Evolutionary conservation across 2,113 vertebrate species (phyloP).

Genomic region (Ceyx cyanopectus): DNA sequence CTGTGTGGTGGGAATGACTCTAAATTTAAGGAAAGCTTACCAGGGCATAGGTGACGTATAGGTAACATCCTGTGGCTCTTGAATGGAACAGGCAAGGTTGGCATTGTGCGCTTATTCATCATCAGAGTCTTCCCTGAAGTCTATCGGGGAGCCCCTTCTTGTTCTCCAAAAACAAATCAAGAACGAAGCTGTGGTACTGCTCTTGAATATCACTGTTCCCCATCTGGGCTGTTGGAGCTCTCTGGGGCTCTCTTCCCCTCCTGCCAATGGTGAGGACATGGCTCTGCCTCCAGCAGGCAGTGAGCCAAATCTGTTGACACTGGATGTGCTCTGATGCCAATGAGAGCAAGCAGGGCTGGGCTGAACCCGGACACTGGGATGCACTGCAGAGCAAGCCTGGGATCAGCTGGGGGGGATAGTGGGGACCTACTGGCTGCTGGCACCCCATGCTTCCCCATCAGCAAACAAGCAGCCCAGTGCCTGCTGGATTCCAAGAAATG

Average conservation of each 20-base stretch:
- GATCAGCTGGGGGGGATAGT: accelerated
- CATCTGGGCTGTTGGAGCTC: constrained; percentile 44
- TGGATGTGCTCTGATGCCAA: neutral
- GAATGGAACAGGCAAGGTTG: neutral
- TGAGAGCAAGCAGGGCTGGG: accelerated
- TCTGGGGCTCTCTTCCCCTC: constrained; percentile 17
- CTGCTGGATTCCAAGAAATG: neutral
- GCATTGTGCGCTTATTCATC: accelerated
- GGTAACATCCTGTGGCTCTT: neutral
- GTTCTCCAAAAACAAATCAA: neutral
- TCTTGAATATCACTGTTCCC: neutral
- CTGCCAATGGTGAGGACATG: constrained; percentile 45
- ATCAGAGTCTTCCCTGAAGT: neutral
- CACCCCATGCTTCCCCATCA: accelerated
- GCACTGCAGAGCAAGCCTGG: accelerated
- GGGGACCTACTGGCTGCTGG: accelerated
- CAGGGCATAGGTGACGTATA: neutral
- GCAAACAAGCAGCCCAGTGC: accelerated
- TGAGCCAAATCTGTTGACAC: neutral
- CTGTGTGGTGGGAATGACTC: accelerated
- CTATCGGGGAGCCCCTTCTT: neutral
- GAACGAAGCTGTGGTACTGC: constrained; percentile 1
- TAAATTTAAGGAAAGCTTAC: neutral
- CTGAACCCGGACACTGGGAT: neutral
- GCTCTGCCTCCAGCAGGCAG: constrained; percentile 16